Evolutionary conservation across 2,113 vertebrate species (phyloP).

Genomic region (Myanophis thanlyinensis): DNA sequence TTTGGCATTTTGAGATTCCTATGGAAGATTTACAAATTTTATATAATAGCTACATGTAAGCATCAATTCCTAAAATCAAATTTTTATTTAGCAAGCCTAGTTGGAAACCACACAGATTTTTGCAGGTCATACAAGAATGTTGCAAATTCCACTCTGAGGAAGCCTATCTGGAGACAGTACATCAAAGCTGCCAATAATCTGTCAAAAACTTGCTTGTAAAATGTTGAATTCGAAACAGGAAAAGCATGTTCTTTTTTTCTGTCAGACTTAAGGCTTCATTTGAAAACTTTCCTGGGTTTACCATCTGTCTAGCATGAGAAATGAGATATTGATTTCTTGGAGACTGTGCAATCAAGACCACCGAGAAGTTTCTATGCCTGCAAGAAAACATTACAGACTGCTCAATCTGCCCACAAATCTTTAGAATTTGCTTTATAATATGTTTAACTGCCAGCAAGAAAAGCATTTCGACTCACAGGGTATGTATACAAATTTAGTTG

Average conservation of each 20-base stretch:
- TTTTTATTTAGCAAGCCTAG: conserved; percentile 38
- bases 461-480: conserved; percentile 32
- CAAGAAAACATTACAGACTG: conserved; percentile 35
- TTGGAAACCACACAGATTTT: conserved; percentile 25
- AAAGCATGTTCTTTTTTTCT: conserved; percentile 57
- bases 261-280: conserved; percentile 65
- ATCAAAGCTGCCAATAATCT: conserved; percentile 59
- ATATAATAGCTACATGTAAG: conserved; percentile 17
- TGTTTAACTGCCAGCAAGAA: conserved; percentile 45
- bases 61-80: conserved; percentile 47
- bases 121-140: conserved; percentile 33
- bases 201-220: conserved; percentile 56
- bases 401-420: conserved; percentile 52
- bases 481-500: conserved; percentile 14
- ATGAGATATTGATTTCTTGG: conserved; percentile 79
- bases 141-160: conserved; percentile 45
- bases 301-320: conserved; percentile 74
- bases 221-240: conserved; percentile 55
- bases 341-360: conserved; percentile 63
- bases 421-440: conserved; percentile 43
- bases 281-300: conserved; percentile 62
- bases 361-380: conserved; percentile 54
- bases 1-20: conserved; percentile 16
- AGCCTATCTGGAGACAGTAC: conserved; percentile 55
- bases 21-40: conserved; percentile 44